Evolutionary conservation across 2,888 invertebrate genomes (phyloP).

Genomic region (Dioctria rufipes): DNA sequence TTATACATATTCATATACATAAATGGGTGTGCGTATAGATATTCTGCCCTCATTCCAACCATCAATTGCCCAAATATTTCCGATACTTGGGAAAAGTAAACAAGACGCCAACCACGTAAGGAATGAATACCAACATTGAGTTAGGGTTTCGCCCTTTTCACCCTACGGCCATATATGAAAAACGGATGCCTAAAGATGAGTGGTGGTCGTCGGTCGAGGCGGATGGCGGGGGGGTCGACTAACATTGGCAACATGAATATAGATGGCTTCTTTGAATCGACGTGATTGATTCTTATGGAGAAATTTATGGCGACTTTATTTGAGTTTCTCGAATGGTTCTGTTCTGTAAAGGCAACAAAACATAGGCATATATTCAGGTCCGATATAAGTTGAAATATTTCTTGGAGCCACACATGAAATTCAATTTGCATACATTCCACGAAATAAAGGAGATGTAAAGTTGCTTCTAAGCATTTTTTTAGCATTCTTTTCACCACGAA

Average conservation of each 20-base stretch:
- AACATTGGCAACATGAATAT: slow-evolving; percentile 66
- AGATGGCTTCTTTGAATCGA: slow-evolving; percentile 68
- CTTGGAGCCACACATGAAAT: slow-evolving; percentile 56
- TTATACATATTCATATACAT: too few species aligned
- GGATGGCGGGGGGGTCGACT: slow-evolving; percentile 51
- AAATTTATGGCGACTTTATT: slow-evolving; percentile 62
- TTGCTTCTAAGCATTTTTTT: slow-evolving; percentile 6
- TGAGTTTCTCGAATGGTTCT: slow-evolving; percentile 53
- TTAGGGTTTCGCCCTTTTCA: slow-evolving; percentile 17
- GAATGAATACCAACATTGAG: slow-evolving; percentile 20
- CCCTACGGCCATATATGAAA: slow-evolving; percentile 22
- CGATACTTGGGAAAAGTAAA: slow-evolving; percentile 49
- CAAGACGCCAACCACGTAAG: slow-evolving; percentile 38
- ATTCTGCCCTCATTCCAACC: not conserved
- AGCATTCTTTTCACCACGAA: not conserved
- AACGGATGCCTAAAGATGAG: slow-evolving; percentile 44
- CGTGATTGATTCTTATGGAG: slow-evolving; percentile 69
- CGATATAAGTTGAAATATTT: slow-evolving; percentile 56
- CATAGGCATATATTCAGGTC: slow-evolving; percentile 40
- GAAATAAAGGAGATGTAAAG: slow-evolving; percentile 35
- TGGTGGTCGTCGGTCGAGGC: slow-evolving; percentile 1
- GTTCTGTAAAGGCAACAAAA: too few species aligned
- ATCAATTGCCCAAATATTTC: slow-evolving; percentile 51
- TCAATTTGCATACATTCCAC: slow-evolving; percentile 49
- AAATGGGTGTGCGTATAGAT: not conserved